Evolutionary conservation across 2,113 vertebrate genomes (phyloP), one percentile per base, ranked within the genome.

Genomic region (Talpa occidentalis): DNA sequence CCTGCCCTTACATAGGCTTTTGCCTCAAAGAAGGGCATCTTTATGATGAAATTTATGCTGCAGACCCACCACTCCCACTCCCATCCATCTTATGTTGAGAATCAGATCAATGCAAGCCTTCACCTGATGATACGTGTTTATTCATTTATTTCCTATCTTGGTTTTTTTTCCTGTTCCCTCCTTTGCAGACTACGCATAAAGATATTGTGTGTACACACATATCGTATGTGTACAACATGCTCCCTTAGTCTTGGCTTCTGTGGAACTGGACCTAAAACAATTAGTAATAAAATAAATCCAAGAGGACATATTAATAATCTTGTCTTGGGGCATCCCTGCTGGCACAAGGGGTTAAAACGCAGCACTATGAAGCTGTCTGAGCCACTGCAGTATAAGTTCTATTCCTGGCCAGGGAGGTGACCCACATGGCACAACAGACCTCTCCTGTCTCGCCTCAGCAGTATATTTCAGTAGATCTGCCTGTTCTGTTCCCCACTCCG

Each of bases 261-360:
- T 67, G 26, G 49, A 60, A 30, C 10, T 59, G 10, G 15, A 54
- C 16, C 28, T 49, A 37, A 92, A n/a, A 73, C 35, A 93, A 37
- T 66, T 47, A 40, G 32, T 72, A 78, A 56, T 88, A 84, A 93
- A 79, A 74, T 93, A 80, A 82, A 90, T 70, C 66, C 22, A 90
- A 82, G 21, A 73, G 17, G 17, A 9, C 5, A 3, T 37, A 67
- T 32, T 64, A 85, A 15, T 92, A 60, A 72, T 72, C 44, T 64
- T 52, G 10, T 5, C 1, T 44, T 77, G 30, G n/a, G n/a, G n/a
- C n/a, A n/a, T n/a, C n/a, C n/a, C n/a, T n/a, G n/a, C n/a, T n/a
- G n/a, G n/a, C n/a, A n/a, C n/a, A n/a, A n/a, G n/a, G n/a, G n/a
- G n/a, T n/a, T n/a, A n/a, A n/a, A n/a, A n/a, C n/a, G n/a, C n/a